These are phyloP conservation scores for Poliocrania exsul DNA, from an alignment of 2,797 vertebrate genomes.

Conservation along the genomic window DNA sequence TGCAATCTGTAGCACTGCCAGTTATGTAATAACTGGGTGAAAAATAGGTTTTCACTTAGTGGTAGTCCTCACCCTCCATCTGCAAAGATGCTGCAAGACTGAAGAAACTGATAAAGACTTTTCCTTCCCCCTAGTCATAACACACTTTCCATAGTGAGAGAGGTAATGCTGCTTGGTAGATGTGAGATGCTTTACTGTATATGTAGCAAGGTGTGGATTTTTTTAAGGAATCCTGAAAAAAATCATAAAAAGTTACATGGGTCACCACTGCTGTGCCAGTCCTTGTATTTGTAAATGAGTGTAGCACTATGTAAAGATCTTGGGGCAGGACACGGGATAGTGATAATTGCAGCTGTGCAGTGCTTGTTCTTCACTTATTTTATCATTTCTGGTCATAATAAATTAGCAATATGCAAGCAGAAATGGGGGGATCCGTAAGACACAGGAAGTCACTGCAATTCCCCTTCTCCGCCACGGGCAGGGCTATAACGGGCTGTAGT, in stretches of 20 bases:
- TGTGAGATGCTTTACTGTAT: neutral
- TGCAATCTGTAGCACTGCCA: neutral
- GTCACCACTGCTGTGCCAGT: neutral
- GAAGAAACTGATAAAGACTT: neutral
- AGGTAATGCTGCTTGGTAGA: neutral
- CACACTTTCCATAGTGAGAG: neutral
- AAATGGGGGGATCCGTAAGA: neutral
- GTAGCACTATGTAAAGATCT: neutral
- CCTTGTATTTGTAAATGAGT: neutral
- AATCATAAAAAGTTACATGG: accelerated
- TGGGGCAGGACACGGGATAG: neutral
- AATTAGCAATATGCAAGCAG: neutral
- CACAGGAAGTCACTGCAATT: neutral
- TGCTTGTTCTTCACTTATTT: neutral
- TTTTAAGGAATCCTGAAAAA: neutral
- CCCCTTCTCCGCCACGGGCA: neutral
- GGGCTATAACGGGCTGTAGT: neutral
- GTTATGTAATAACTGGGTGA: neutral
- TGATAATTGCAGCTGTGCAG: neutral
- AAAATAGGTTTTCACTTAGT: neutral
- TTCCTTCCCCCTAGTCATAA: neutral
- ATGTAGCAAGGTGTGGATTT: neutral
- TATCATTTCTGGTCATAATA: neutral
- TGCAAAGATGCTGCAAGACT: neutral
- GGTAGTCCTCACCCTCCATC: neutral